Evolutionary conservation across 2,113 vertebrate genomes (phyloP).

Genomic region (Regulus satrapa): DNA sequence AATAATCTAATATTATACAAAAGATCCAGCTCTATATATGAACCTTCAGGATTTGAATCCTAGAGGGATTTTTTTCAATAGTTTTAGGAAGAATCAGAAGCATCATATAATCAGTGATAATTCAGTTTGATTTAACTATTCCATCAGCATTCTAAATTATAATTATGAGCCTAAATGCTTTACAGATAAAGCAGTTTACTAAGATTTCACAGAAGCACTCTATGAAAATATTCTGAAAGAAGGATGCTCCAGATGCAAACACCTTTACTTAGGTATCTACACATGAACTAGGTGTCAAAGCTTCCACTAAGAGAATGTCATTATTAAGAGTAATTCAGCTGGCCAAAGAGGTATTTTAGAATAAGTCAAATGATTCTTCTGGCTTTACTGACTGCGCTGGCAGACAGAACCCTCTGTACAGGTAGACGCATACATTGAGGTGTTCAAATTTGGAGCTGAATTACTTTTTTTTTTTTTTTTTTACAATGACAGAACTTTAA

Average conservation of each 20-base stretch:
- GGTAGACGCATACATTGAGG: accelerated
- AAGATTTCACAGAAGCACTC: not conserved
- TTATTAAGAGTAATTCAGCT: not conserved
- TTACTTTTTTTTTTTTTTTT: not conserved
- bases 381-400: not conserved
- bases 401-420: not conserved
- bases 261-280: not conserved
- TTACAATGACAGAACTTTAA: not conserved
- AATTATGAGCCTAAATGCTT: not conserved
- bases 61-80: not conserved
- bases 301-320: not conserved
- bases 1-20: not conserved
- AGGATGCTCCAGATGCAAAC: not conserved
- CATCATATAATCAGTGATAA: not conserved
- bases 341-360: not conserved
- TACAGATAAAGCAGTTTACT: not conserved
- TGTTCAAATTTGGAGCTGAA: not conserved
- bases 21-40: not conserved
- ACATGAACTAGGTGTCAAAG: not conserved
- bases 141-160: not conserved
- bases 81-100: not conserved
- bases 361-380: not conserved
- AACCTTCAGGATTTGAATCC: not conserved
- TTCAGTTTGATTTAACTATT: not conserved
- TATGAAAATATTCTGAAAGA: not conserved